These are phyloP conservation scores for Ptilonorhynchus violaceus DNA, from an alignment of 2,113 vertebrate genomes.

Conservation along the genomic window DNA sequence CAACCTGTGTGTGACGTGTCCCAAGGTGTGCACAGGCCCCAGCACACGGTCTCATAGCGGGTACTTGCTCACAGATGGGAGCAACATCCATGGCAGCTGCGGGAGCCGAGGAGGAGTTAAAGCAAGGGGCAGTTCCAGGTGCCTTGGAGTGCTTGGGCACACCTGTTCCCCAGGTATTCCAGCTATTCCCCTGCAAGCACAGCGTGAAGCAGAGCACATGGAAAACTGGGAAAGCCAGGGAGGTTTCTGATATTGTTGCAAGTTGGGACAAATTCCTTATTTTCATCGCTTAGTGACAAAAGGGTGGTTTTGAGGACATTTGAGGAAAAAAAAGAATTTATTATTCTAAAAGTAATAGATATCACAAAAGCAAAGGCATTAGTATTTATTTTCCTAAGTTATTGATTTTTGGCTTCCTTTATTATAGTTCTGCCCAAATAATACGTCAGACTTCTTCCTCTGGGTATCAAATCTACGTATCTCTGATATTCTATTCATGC, in stretches of 20 bases:
- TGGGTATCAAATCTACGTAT: fast-evolving
- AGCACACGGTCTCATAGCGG: background rate
- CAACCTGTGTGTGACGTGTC: no score
- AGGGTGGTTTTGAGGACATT: background rate
- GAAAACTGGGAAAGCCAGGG: background rate
- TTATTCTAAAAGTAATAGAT: background rate
- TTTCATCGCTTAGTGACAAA: background rate
- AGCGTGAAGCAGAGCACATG: fast-evolving
- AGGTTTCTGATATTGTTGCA: background rate
- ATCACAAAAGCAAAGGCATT: background rate
- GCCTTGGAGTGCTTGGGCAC: background rate
- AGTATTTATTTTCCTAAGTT: background rate
- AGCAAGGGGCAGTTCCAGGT: no score
- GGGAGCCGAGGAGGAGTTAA: no score
- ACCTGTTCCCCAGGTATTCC: no score
- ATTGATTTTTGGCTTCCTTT: background rate
- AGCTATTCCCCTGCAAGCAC: background rate
- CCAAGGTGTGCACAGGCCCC: no score
- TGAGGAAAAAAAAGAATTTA: background rate
- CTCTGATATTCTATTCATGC: background rate
- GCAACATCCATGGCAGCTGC: no score
- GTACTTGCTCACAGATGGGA: no score
- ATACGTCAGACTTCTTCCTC: background rate
- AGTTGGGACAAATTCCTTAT: background rate
- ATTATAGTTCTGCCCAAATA: background rate